Percentiles rank a stretch among this genome's conserved stretches.
Evolutionary conservation across 2,888 invertebrate species (phyloP).

Genomic region (Onthophagus sagittarius): DNA sequence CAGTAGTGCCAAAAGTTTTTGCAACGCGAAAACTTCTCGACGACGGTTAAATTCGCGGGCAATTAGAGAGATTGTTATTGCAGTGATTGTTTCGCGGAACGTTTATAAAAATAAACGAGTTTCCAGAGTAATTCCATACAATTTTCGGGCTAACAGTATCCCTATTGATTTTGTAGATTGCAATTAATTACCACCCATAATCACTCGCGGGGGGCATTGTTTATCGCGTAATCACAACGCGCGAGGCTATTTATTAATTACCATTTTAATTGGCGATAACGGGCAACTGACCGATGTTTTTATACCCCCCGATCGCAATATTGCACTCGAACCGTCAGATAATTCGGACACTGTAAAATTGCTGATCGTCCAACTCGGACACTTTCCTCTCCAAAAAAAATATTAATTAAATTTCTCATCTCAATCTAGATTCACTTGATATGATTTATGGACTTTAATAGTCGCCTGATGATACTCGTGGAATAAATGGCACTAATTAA

Average conservation of each 20-base stretch:
- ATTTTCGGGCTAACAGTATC: neutral
- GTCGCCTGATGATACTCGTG: neutral
- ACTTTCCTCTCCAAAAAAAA: neutral
- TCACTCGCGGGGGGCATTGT: neutral
- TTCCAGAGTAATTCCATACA: neutral
- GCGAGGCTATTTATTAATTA: neutral
- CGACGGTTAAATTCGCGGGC: neutral
- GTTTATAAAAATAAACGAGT: neutral
- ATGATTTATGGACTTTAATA: neutral
- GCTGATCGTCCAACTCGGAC: neutral
- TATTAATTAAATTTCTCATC: neutral
- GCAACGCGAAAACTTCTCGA: neutral
- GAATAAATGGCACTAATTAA: constrained; percentile 20
- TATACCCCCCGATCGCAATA: neutral
- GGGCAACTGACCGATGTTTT: neutral
- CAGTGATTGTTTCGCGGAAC: neutral
- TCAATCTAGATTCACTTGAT: neutral
- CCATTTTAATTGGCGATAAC: neutral
- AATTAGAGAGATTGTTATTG: neutral
- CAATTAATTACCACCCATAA: neutral
- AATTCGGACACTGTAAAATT: neutral
- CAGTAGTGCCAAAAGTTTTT: neutral
- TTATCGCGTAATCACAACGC: neutral
- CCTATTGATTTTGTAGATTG: neutral
- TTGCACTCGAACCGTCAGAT: neutral